phyloP scores from a whole-genome alignment of 2,888 invertebrate genomes.

The Schizaphis graminum region DNA sequence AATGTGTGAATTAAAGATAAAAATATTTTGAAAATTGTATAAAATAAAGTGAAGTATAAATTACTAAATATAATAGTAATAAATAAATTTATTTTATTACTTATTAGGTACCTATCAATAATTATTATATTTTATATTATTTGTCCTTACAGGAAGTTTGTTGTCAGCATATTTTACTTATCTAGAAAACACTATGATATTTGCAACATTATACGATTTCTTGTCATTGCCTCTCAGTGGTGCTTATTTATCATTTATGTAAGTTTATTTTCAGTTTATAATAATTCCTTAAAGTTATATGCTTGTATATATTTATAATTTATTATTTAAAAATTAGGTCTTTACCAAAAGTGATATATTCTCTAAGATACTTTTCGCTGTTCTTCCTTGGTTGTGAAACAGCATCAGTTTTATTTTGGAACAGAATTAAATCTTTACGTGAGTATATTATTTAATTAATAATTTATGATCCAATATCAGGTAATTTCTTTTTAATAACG shows the following conservation, averaged over 20 bases:
- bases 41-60: background rate
- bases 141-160: conserved; percentile 33
- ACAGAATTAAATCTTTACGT: conserved; percentile 29
- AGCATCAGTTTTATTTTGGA: conserved; percentile 39
- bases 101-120: background rate
- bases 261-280: background rate
- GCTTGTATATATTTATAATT: background rate
- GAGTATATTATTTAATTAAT: background rate
- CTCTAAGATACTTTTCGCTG: conserved; percentile 29
- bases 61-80: background rate
- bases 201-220: conserved; percentile 20
- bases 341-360: conserved; percentile 14
- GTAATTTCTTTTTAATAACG: background rate
- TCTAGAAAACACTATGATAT: conserved; percentile 16
- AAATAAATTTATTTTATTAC: background rate
- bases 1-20: background rate
- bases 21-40: background rate
- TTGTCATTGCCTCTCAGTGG: conserved; percentile 27
- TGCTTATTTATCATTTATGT: conserved; percentile 48
- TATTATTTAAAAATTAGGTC: background rate
- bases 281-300: background rate
- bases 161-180: conserved; percentile 12
- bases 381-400: conserved; percentile 56
- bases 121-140: background rate
- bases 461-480: background rate